Evolutionary conservation across 2,113 vertebrate genomes (phyloP), one percentile per base, ranked within the genome.

Genomic region (Chaetura pelagica): DNA sequence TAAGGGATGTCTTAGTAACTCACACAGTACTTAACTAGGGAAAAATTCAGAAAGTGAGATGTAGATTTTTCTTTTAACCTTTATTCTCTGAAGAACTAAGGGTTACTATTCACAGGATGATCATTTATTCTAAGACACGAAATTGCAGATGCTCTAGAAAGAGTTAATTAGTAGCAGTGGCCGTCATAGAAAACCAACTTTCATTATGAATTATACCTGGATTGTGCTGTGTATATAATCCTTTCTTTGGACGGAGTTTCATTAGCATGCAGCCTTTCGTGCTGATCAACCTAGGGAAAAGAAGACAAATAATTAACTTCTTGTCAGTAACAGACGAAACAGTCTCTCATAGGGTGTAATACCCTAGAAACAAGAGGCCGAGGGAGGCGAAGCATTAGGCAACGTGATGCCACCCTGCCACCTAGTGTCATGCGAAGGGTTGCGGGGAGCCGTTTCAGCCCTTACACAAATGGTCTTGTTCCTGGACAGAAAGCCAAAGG

Each of bases 331-430:
- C 26, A 40, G 12, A 7, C 1, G 3, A 27, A 75, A 29, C 35
- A 6, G 44, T 20, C 24, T 1, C 14, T 30, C 3, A 1, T 7
- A 17, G 0, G 3, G 29, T 1, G 1, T 13, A 15, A 35, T 11
- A 10, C 19, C 44, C 18, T 34, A 38, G 34, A 27, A 67, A 21
- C 14, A 8, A 14, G 59, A 21, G 7, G 17, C 52, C 2, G n/a
- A 35, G 29, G 49, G 24, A 74, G 8, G 18, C 23, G n/a, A 26
- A 87, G 63, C 67, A 6, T 38, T 38, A 9, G 35, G 48, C 48
- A 88, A 34, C 12, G 21, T 11, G 61, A 64, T 89, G 75, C 93
- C 77, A 64, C 46, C 76, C 87, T 96, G 97, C 96, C 96, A 90
- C 86, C 96, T 96, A 90, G 75, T 71, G 97, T 79, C 75, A 48